Conservation (phyloP, 2,888 invertebrate genomes). For the Actias luna region DNA sequence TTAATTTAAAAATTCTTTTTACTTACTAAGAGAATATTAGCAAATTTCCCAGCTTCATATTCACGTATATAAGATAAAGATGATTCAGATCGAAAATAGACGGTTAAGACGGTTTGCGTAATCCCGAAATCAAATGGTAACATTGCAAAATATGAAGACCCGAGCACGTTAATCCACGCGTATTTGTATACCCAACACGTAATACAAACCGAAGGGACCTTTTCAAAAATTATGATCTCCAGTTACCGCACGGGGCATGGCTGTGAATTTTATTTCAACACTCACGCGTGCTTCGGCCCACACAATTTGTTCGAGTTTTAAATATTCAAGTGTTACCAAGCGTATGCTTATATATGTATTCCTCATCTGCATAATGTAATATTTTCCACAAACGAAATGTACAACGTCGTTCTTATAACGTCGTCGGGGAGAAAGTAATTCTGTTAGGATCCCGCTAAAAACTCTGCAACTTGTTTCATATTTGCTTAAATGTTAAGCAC, state of each 20-base stretch:
- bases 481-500: slow-evolving; percentile 8
- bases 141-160: slow-evolving; percentile 1
- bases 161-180: slow-evolving; percentile 12
- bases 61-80: not conserved
- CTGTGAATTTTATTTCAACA: slow-evolving; percentile 44
- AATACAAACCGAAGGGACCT: slow-evolving; percentile 51
- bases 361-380: slow-evolving; percentile 70
- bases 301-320: slow-evolving; percentile 64
- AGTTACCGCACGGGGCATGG: slow-evolving; percentile 29
- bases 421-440: slow-evolving; percentile 26
- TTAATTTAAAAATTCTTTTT: not conserved
- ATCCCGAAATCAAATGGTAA: not conserved
- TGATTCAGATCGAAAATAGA: not conserved
- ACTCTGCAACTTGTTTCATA: slow-evolving; percentile 16
- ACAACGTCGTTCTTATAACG: slow-evolving; percentile 42
- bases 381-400: slow-evolving; percentile 37
- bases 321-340: slow-evolving; percentile 65
- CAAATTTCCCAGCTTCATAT: not conserved
- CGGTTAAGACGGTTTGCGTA: not conserved
- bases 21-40: not conserved
- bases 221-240: slow-evolving; percentile 57
- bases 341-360: slow-evolving; percentile 57
- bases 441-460: slow-evolving; percentile 20
- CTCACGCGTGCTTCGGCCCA: slow-evolving; percentile 49
- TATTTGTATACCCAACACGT: slow-evolving; percentile 44